Base-by-base conservation (phyloP, 2,113 vertebrate genomes). In the Ageneiosus marmoratus region DNA sequence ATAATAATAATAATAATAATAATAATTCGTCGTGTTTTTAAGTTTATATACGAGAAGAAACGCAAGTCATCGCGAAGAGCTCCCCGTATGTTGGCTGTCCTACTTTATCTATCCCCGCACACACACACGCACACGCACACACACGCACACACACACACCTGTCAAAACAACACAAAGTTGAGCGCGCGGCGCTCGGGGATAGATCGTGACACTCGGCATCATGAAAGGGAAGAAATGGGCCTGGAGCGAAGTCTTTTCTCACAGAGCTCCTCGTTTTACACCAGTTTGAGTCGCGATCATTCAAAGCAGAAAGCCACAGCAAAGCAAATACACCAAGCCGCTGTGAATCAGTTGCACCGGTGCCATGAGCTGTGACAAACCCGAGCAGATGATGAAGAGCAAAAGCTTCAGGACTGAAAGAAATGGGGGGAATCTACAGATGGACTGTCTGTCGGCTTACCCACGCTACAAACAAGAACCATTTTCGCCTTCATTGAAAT, bases 131-230 rank as follows among this genome's bases (percentile, higher is more conserved):
- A 6, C 51, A 10, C 80, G 20, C 20, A 5, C 58, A 29, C 81
- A 11, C 81, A 34, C 72, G n/a, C 75, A 22, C 60, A 44, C 82
- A 72, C 65, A 94, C 93, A 91, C 94, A 95, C 92, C 94, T 96
- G 94, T 95, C 94, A 95, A 93, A 95, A 95, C 95, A 95, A 94
- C 93, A 80, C 60, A 77, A 73, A 84, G 1, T 83, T 72, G 75
- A 72, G 75, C 63, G 75, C 51, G 41, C 62, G 62, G 82, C 74
- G 82, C 82, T 46, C 74, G 75, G 82, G 82, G 74, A 77, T 29
- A 69, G 50, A 70, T 69, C 48, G 18, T 85, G 84, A 81, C 72
- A 85, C 50, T 86, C 67, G 58, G 74, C 65, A 60, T 83, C 60
- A 58, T 72, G 82, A 83, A 83, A 83, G 53, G 41, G 65, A 27